Conservation (phyloP, 2,113 vertebrate species). For the Dasyurus viverrinus region DNA sequence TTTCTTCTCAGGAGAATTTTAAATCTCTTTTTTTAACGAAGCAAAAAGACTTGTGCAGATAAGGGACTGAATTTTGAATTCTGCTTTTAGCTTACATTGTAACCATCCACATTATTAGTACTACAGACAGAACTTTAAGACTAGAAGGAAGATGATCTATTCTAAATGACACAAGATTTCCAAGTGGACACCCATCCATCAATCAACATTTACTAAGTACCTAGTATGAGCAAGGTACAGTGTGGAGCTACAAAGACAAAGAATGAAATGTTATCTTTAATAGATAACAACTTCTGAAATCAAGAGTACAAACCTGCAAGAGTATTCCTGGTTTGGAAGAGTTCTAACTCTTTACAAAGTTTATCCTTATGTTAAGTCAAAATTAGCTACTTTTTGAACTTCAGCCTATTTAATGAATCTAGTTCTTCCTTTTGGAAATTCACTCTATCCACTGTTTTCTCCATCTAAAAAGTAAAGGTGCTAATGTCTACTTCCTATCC, state of each 20-base stretch:
- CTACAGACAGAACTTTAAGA: background rate
- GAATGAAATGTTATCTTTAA: background rate
- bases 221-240: background rate
- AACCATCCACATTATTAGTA: background rate
- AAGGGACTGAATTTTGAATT: background rate
- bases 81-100: background rate
- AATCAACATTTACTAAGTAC: background rate
- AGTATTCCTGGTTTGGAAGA: background rate
- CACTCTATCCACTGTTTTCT: background rate
- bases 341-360: background rate
- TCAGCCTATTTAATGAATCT: background rate
- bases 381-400: background rate
- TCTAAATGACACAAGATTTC: background rate
- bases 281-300: background rate
- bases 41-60: background rate
- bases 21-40: conserved; percentile 8
- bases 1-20: conserved; percentile 14
- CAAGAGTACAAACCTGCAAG: background rate
- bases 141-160: background rate
- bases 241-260: background rate
- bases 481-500: background rate
- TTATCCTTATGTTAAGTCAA: background rate
- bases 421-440: background rate
- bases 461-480: background rate
- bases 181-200: background rate